Evolutionary conservation across 2,113 vertebrate species (phyloP).

Genomic region (Ophthalmolycus amberensis): DNA sequence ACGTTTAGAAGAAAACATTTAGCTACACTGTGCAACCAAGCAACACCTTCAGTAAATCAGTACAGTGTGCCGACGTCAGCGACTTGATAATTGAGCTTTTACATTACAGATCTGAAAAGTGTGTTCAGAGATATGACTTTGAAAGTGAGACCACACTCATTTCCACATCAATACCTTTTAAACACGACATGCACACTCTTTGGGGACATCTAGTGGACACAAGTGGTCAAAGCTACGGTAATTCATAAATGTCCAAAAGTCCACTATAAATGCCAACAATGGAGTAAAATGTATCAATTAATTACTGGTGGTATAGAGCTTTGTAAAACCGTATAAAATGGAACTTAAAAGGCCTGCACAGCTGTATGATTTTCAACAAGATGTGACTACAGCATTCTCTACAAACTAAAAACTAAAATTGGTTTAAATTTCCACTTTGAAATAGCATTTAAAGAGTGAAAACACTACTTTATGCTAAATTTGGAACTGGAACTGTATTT

Average conservation of each 20-base stretch:
- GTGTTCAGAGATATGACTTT: neutral
- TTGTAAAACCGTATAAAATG: neutral
- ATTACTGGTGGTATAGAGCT: neutral
- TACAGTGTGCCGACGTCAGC: neutral
- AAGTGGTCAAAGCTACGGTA: neutral
- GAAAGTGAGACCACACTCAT: neutral
- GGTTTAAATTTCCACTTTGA: neutral
- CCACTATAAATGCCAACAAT: neutral
- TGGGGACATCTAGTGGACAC: conserved; percentile 52
- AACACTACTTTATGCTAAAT: neutral
- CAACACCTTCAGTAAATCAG: neutral
- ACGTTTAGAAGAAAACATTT: neutral
- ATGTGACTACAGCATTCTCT: neutral
- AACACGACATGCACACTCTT: neutral
- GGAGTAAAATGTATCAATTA: neutral
- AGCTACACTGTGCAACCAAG: neutral
- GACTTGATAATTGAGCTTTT: neutral
- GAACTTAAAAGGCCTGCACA: neutral
- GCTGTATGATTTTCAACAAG: neutral
- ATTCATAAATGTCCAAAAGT: neutral
- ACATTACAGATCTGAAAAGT: neutral
- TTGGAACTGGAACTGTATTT: neutral
- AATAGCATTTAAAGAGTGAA: neutral
- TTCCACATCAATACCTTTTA: neutral
- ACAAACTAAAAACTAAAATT: neutral